Percentiles rank a stretch among this genome's conserved stretches.
These are phyloP conservation scores for Hippopotamus amphibius DNA, from an alignment of 2,113 vertebrate species.

Conservation along the genomic window DNA sequence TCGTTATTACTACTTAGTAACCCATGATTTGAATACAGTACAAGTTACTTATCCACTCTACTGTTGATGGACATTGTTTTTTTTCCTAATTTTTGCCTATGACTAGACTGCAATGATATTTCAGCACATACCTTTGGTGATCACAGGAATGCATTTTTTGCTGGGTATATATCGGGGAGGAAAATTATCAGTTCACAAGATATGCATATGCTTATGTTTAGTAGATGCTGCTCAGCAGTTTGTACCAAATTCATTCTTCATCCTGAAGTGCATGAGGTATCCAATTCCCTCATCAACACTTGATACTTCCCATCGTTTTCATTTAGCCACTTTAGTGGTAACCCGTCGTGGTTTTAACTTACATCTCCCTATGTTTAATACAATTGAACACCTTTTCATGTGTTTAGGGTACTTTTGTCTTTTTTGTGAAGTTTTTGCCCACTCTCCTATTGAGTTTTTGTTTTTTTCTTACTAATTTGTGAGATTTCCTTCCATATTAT, in stretches of 20 bases:
- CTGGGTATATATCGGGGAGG: not conserved
- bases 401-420: not conserved
- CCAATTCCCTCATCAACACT: not conserved
- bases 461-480: not conserved
- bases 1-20: not conserved
- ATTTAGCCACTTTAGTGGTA: not conserved
- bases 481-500: not conserved
- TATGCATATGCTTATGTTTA: not conserved
- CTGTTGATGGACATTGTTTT: not conserved
- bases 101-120: not conserved
- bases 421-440: not conserved
- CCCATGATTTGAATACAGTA: not conserved
- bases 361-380: not conserved
- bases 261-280: not conserved
- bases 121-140: not conserved
- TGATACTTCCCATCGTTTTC: not conserved
- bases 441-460: not conserved
- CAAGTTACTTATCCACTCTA: not conserved
- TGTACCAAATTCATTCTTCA: not conserved
- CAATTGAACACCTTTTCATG: not conserved
- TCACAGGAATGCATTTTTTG: not conserved
- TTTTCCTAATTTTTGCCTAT: not conserved
- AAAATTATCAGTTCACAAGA: not conserved
- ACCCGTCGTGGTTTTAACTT: not conserved
- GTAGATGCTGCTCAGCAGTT: not conserved